Evolutionary conservation across 2,113 vertebrate genomes (phyloP).

Genomic region (Mola mola): DNA sequence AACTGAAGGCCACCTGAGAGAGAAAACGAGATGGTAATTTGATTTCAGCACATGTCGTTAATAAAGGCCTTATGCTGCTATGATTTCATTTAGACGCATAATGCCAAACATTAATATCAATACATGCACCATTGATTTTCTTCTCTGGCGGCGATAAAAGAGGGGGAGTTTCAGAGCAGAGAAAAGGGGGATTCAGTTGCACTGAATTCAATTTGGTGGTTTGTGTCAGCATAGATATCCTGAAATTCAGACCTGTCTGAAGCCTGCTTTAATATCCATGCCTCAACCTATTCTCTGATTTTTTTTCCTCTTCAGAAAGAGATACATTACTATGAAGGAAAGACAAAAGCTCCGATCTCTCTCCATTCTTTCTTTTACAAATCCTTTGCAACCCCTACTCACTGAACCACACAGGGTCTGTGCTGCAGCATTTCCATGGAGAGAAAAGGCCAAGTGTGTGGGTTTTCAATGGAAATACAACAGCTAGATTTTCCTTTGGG

Average conservation of each 20-base stretch:
- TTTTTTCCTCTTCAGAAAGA: constrained; percentile 53
- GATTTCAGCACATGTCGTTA: constrained; percentile 70
- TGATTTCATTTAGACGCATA: constrained; percentile 78
- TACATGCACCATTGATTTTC: constrained; percentile 78
- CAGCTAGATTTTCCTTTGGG: constrained; percentile 42
- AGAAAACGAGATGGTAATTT: constrained; percentile 50
- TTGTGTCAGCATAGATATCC: constrained; percentile 77
- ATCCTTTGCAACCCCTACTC: constrained; percentile 42
- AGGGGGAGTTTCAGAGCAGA: constrained; percentile 54
- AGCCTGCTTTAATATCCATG: constrained; percentile 71
- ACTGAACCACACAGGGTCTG: constrained; percentile 55
- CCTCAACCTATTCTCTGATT: constrained; percentile 68
- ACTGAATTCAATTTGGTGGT: constrained; percentile 81
- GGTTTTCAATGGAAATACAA: constrained; percentile 61
- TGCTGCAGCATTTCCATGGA: constrained; percentile 41
- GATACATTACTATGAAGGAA: constrained; percentile 61
- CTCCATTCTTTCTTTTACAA: constrained; percentile 41
- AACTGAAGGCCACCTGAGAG: constrained; percentile 47
- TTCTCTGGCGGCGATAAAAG: constrained; percentile 56
- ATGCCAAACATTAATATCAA: constrained; percentile 80
- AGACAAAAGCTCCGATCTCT: constrained; percentile 50
- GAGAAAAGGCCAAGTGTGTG: constrained; percentile 57
- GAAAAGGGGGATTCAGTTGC: constrained; percentile 69
- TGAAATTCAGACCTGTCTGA: constrained; percentile 77
- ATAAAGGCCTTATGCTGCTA: constrained; percentile 73